phyloP scores from a whole-genome alignment of 2,888 invertebrate species.

The Cecidostiba fungosa region DNA sequence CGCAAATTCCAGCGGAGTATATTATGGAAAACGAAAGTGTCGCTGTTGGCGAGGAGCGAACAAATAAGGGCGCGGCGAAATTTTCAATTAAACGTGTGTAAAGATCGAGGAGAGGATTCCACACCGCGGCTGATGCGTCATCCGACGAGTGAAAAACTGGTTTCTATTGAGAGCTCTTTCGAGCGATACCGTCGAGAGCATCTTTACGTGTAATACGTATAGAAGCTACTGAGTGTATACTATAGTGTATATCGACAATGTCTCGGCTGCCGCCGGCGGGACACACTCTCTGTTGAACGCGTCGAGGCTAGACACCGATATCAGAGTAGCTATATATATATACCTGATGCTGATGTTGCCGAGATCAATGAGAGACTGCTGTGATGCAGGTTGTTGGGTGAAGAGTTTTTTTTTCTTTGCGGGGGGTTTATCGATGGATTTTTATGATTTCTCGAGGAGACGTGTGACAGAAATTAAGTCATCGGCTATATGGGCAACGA shows the following conservation, averaged over 20 bases:
- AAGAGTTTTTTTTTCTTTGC: no score
- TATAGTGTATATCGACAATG: background rate
- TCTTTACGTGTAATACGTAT: background rate
- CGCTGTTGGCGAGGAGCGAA: background rate
- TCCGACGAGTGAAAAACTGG: conserved; percentile 46
- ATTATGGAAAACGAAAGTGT: background rate
- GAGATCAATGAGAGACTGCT: no score
- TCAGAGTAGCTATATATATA: background rate
- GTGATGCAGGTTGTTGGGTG: no score
- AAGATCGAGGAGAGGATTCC: conserved; percentile 47
- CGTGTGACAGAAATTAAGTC: conserved; percentile 14
- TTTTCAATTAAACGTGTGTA: conserved; percentile 47
- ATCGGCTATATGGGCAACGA: background rate
- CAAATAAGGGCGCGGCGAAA: conserved; percentile 36
- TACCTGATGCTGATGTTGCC: background rate
- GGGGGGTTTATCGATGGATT: no score
- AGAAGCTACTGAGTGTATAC: background rate
- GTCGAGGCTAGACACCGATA: background rate
- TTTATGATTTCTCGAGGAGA: background rate
- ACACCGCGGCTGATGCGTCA: conserved; percentile 59
- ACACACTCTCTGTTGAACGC: background rate
- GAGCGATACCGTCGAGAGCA: no score
- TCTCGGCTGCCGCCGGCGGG: background rate
- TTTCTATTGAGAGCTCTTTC: conserved; percentile 40
- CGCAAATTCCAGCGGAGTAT: background rate